These are phyloP conservation scores for Pseudoips prasinana DNA, from an alignment of 2,888 invertebrate species.

Conservation along the genomic window DNA sequence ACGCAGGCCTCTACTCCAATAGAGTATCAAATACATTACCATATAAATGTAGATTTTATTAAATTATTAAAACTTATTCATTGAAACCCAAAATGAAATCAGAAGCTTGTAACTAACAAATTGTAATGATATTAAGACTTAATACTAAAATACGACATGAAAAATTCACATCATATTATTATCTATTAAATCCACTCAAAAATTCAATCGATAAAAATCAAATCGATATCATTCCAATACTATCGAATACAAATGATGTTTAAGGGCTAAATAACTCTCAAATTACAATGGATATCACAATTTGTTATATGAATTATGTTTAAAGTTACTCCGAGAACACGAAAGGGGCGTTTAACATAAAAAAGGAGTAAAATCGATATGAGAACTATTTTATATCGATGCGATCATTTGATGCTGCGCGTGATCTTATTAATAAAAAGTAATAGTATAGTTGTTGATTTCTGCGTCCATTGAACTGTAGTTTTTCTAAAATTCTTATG, in stretches of 20 bases:
- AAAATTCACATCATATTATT: no score
- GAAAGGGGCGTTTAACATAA: conserved; percentile 54
- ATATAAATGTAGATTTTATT: no score
- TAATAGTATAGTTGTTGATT: conserved; percentile 27
- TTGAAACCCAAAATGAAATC: no score
- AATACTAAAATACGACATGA: no score
- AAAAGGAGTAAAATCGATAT: conserved; percentile 17
- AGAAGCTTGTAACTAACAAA: no score
- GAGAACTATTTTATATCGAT: conserved; percentile 20
- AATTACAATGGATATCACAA: conserved; percentile 61
- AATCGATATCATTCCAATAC: conserved; percentile 21
- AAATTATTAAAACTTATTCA: no score
- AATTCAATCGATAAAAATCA: conserved; percentile 25
- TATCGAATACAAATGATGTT: conserved; percentile 28
- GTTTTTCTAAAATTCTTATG: no score
- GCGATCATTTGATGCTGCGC: conserved; percentile 30
- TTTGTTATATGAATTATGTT: conserved; percentile 60
- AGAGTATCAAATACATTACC: no score
- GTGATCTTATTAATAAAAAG: conserved; percentile 38
- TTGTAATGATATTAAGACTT: no score
- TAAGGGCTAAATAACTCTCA: conserved; percentile 43
- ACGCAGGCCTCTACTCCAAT: no score
- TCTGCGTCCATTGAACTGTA: conserved; percentile 19
- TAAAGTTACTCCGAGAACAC: conserved; percentile 39
- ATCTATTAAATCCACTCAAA: no score